phyloP scores from a whole-genome alignment of 2,888 invertebrate species.

The Xylota sylvarum region DNA sequence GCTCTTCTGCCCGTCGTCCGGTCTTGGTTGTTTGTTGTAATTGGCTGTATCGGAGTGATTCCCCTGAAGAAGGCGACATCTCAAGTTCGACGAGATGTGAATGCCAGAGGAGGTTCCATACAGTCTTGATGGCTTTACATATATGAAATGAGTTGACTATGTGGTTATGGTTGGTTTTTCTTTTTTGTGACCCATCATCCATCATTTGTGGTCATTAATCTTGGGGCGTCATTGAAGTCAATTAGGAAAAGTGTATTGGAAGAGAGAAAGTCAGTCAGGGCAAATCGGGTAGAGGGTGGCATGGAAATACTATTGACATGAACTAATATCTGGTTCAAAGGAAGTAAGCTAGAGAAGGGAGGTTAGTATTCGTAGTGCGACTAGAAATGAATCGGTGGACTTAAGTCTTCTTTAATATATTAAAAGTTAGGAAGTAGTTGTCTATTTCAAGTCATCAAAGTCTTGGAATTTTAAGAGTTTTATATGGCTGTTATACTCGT shows the following conservation, averaged over 20 bases:
- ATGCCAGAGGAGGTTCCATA: conserved; percentile 38
- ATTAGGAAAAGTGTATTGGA: conserved; percentile 60
- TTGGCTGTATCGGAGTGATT: conserved; percentile 65
- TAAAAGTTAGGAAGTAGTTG: no score
- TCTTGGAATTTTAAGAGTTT: no score
- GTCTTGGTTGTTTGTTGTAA: conserved; percentile 49
- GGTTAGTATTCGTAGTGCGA: background rate
- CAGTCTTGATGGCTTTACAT: background rate
- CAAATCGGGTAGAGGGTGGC: background rate
- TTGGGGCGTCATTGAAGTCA: conserved; percentile 70
- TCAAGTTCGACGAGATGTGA: conserved; percentile 48
- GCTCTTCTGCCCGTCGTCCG: conserved; percentile 48
- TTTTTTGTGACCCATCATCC: conserved; percentile 60
- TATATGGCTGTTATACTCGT: no score
- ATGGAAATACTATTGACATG: conserved; percentile 1
- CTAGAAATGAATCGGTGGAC: no score
- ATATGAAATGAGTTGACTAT: conserved; percentile 24
- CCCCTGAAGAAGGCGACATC: conserved; percentile 65
- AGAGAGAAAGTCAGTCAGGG: conserved; percentile 51
- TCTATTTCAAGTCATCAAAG: no score
- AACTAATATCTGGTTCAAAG: background rate
- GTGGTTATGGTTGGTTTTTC: conserved; percentile 18
- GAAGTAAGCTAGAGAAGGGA: background rate
- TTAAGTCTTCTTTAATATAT: no score
- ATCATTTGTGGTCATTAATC: conserved; percentile 75